Evolutionary conservation across 2,113 vertebrate species (phyloP), one percentile per base, ranked within the genome.

Genomic region (Chionomys nivalis): DNA sequence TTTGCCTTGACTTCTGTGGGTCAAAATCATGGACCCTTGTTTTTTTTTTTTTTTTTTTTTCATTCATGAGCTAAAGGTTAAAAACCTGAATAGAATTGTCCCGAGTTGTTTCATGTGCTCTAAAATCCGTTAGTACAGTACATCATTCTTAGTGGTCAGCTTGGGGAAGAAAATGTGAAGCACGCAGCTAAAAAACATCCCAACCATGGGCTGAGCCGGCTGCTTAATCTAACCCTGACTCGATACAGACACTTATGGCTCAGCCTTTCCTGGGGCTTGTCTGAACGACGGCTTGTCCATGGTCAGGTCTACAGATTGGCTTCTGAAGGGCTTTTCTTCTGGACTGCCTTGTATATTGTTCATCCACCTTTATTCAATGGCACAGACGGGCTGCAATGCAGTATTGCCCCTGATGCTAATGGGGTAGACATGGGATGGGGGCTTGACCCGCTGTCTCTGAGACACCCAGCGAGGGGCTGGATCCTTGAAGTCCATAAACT

Each of bases 121-220:
- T 76, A 85, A 55, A 44, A 13, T 65, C 26, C 39, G 3, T 85
- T 44, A 49, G 19, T 39, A 36, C 14, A 94, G 87, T 76, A 58
- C 52, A 58, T 88, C 72, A 72, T 92, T 88, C 31, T 88, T 90
- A 93, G 87, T 28, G 72, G 81, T 91, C 94, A 92, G 9, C 39
- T 42, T 81, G 72, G 77, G 94, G 88, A 72, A 96, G 89, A 97
- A 94, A 97, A 97, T 82, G 94, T 95, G 93, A 96, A 97, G 21
- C 72, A 95, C 68, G 86, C 49, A 63, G 86, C 28, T 77, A 49
- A 70, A 89, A 81, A 82, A 93, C 86, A 87, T 86, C 77, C 49
- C 77, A 95, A 81, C 72, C 85, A 23, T 7, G 55, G n/a, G 75
- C 92, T 94, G 33, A n/a, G 81, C 87, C 36, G 52, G 77, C 89